Percentiles rank a stretch among this genome's conserved stretches.
Evolutionary conservation across 2,888 invertebrate genomes (phyloP).

Genomic region (Drosophila fulvimacula): DNA sequence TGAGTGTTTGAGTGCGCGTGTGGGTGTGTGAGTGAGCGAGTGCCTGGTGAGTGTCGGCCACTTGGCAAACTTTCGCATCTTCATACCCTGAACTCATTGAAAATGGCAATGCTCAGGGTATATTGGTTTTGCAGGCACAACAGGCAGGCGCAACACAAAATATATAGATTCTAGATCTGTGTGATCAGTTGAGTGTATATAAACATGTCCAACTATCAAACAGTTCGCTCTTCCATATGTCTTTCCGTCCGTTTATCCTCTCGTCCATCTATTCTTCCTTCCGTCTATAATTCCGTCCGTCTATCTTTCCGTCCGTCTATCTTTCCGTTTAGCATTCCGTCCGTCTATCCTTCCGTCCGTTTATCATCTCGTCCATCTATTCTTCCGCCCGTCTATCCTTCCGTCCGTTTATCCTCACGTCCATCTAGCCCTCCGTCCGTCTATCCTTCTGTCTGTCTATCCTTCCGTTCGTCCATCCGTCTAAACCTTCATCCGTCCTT

Average conservation of each 20-base stretch:
- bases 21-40: background rate
- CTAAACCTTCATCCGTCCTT: no score
- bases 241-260: background rate
- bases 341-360: background rate
- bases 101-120: background rate
- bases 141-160: background rate
- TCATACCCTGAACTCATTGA: background rate
- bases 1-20: background rate
- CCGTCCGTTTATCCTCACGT: no score
- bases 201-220: background rate
- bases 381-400: background rate
- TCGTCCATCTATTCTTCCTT: background rate
- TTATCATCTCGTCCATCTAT: background rate
- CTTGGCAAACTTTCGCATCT: background rate
- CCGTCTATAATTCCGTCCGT: background rate
- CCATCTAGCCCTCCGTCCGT: background rate
- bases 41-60: background rate
- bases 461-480: no score
- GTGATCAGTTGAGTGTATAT: background rate
- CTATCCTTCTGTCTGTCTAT: background rate
- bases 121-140: background rate
- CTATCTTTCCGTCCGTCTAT: rapidly evolving
- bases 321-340: background rate
- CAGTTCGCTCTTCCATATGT: background rate
- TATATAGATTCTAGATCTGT: background rate